A percentile compares a stretch with the other conserved stretches of the same genome.
These are phyloP conservation scores for Lacanobia oleracea DNA, from an alignment of 2,888 invertebrate genomes.

Conservation along the genomic window DNA sequence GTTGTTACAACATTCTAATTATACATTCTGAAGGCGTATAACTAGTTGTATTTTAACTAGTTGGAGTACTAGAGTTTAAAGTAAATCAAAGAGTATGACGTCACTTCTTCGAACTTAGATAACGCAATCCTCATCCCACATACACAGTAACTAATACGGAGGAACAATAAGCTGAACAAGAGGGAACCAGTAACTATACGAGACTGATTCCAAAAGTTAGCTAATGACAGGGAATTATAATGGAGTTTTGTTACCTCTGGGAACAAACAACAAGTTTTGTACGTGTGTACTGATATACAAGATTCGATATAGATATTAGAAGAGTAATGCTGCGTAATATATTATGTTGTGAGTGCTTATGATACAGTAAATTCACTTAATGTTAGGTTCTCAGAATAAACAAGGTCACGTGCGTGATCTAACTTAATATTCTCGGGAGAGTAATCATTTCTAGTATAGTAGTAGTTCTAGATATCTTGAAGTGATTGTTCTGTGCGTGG, in stretches of 20 bases:
- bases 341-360: constrained; percentile 17
- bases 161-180: constrained; percentile 53
- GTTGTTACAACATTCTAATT: neutral
- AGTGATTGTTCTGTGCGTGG: neutral
- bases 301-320: constrained; percentile 33
- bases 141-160: constrained; percentile 42
- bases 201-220: constrained; percentile 73
- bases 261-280: constrained; percentile 64
- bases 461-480: neutral
- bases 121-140: constrained; percentile 37
- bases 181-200: constrained; percentile 55
- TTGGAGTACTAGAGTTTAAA: constrained; percentile 7
- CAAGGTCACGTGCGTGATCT: constrained; percentile 39
- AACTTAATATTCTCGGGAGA: constrained; percentile 22
- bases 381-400: constrained; percentile 10
- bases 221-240: constrained; percentile 79
- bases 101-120: constrained; percentile 28
- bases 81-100: constrained; percentile 32
- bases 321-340: constrained; percentile 39
- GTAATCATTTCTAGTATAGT: constrained; percentile 11
- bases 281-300: constrained; percentile 53
- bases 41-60: neutral
- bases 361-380: constrained; percentile 39
- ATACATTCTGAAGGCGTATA: neutral
- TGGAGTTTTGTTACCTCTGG: constrained; percentile 74